Evolutionary conservation across 2,797 vertebrate species (phyloP), one percentile per base, ranked within the genome.

Genomic region (Typhlichthys subterraneus): DNA sequence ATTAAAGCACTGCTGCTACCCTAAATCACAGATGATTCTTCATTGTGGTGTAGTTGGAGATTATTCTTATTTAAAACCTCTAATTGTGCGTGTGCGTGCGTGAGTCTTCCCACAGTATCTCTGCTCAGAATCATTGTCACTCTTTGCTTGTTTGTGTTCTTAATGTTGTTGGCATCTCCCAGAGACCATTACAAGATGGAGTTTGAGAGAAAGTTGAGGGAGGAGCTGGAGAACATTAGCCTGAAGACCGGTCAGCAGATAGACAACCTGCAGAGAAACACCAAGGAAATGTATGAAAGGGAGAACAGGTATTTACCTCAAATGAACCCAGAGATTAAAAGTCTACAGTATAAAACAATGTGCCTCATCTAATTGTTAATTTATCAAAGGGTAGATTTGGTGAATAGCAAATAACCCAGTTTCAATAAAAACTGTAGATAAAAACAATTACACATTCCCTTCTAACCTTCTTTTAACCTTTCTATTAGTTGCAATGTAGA

Each of bases 251-350:
- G 93, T 79, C 94, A 95, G 80, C 97, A 99, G 92, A 96, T 99
- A 0, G 94, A 97, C 50, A 94, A 91, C 59, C 93, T 99, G 80
- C 94, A 98, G 91, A 93, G 89, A 67, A 84, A 94, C 45, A 97
- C 96, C 59, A 96, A 91, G 85, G 98, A 99, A 91, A 96, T 98
- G 94, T 99, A 98, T 63, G 98, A 99, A 77, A 93, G 97, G 65
- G 97, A 99, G 88, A 99, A 99, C 92, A 96, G 97, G 96, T 97
- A 81, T 13, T 6, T 11, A 23, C 9, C 14, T 14, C 5, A 50
- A 50, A 50, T 15, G 48, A 4, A 5, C 11, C 50, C 7, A 51
- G 15, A 15, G 14, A 51, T 11, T 11, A 3, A 52, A 50, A 52
- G 50, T 17, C 10, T 14, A 14, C 10, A 52, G 50, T 15, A 15